A percentile compares a stretch with the other conserved stretches of the same genome.
Evolutionary conservation across 1,140 invertebrate species (phyloP).

Genomic region (Probaryconus sp.): DNA sequence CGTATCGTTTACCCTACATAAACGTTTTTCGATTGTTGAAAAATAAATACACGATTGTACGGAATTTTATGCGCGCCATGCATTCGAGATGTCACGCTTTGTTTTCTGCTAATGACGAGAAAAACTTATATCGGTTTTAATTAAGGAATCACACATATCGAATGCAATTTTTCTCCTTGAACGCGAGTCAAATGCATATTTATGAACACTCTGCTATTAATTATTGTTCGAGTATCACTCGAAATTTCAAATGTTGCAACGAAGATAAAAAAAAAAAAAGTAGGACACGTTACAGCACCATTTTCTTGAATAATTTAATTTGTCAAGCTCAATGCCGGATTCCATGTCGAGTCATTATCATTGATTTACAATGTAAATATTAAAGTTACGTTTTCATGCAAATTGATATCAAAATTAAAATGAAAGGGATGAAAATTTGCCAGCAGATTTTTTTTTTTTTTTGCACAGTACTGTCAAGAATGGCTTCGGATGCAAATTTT

Average conservation of each 20-base stretch:
- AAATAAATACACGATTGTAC: too few species aligned
- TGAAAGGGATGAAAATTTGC: too few species aligned
- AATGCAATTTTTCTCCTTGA: conserved; percentile 4
- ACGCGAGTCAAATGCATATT: conserved; percentile 26
- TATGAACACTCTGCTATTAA: conserved; percentile 32
- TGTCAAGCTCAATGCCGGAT: neutral
- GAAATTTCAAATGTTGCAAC: conserved; percentile 12
- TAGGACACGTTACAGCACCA: conserved; percentile 25
- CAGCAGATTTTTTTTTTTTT: too few species aligned
- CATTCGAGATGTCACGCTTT: conserved; percentile 11
- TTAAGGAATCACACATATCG: conserved; percentile 20
- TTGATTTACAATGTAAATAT: too few species aligned
- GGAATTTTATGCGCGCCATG: too few species aligned
- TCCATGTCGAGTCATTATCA: conserved; percentile 2
- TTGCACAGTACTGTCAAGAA: too few species aligned
- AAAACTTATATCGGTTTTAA: conserved; percentile 36
- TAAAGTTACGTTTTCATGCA: too few species aligned
- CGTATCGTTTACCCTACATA: conserved; percentile 21
- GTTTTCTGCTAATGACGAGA: too few species aligned
- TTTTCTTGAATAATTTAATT: conserved; percentile 21
- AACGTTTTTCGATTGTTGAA: conserved; percentile 33
- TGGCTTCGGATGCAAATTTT: too few species aligned
- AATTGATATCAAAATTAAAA: too few species aligned
- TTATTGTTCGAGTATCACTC: conserved; percentile 23
- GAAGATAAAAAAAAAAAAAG: too few species aligned